phyloP scores from a whole-genome alignment of 30 jellyfish, hydroid and myxozoan genomes.

The Chrysaora quinquecirrha region DNA sequence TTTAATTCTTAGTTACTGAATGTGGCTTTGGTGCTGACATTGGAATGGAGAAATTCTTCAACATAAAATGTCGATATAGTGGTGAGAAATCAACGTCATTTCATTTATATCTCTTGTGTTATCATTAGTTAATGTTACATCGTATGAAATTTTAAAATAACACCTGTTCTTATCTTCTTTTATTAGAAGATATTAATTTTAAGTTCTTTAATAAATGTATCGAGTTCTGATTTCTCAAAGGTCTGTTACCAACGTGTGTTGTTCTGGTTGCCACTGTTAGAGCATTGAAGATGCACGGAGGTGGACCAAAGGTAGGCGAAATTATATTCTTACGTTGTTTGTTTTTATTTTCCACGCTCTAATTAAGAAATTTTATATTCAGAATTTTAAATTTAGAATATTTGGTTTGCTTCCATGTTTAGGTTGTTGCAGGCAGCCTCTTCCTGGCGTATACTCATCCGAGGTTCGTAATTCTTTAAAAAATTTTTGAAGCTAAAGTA shows the following conservation, averaged over 20 bases:
- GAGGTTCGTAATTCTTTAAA: slow-evolving; percentile 51
- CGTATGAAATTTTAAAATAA: too few species aligned
- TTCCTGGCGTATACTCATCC: slow-evolving; percentile 69
- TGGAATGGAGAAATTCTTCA: slow-evolving; percentile 96
- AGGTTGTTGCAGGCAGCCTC: slow-evolving; percentile 94
- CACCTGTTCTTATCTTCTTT: too few species aligned
- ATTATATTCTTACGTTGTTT: too few species aligned
- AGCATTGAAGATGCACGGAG: slow-evolving; percentile 97
- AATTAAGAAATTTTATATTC: too few species aligned
- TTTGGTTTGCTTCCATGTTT: too few species aligned
- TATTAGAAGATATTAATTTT: too few species aligned
- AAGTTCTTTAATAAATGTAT: too few species aligned
- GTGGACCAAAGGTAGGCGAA: slow-evolving; percentile 80
- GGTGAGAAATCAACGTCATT: slow-evolving; percentile 70
- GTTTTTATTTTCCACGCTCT: too few species aligned
- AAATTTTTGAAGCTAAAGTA: neutral
- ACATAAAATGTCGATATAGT: slow-evolving; percentile 93
- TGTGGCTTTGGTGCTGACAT: slow-evolving; percentile 99
- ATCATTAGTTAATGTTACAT: neutral
- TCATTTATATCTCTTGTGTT: neutral
- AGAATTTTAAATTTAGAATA: too few species aligned
- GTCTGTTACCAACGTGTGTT: slow-evolving; percentile 83
- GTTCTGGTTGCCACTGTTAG: slow-evolving; percentile 92
- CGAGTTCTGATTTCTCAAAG: slow-evolving; percentile 35
- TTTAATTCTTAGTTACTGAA: slow-evolving; percentile 91